phyloP scores from a whole-genome alignment of 2,797 vertebrate species.

The Lates japonicus region DNA sequence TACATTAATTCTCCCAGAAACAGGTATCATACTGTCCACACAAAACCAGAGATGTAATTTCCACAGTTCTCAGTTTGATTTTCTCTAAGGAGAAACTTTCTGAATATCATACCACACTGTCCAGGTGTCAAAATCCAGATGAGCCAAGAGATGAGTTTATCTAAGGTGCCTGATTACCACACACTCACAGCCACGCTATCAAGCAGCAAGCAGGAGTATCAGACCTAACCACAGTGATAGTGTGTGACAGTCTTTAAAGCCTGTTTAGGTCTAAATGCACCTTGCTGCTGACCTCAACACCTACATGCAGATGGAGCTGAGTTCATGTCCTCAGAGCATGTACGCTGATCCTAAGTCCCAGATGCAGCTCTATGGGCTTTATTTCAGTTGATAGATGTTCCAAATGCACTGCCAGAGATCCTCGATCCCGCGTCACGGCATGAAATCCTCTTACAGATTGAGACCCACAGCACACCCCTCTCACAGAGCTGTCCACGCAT shows the following conservation, averaged over 20 bases:
- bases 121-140: no score
- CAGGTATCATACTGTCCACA: neutral
- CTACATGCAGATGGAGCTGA: neutral
- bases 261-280: conserved; percentile 15
- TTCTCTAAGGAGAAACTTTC: neutral
- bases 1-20: neutral
- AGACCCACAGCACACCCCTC: conserved; percentile 22
- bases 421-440: conserved; percentile 12
- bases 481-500: neutral
- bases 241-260: conserved; percentile 4
- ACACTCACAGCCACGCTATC: neutral
- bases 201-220: neutral
- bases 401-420: conserved; percentile 30
- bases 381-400: conserved; percentile 35
- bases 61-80: neutral
- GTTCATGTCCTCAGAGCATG: conserved; percentile 3
- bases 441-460: conserved; percentile 66
- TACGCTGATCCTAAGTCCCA: neutral
- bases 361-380: neutral
- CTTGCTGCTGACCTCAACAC: conserved; percentile 17
- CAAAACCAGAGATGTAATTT: neutral
- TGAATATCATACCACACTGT: no score
- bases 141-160: neutral
- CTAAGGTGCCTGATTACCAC: neutral
- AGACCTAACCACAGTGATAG: neutral